Percentiles rank a stretch among this genome's conserved stretches.
These are phyloP conservation scores for Tetrax tetrax DNA, from an alignment of 2,113 vertebrate species.

Conservation along the genomic window DNA sequence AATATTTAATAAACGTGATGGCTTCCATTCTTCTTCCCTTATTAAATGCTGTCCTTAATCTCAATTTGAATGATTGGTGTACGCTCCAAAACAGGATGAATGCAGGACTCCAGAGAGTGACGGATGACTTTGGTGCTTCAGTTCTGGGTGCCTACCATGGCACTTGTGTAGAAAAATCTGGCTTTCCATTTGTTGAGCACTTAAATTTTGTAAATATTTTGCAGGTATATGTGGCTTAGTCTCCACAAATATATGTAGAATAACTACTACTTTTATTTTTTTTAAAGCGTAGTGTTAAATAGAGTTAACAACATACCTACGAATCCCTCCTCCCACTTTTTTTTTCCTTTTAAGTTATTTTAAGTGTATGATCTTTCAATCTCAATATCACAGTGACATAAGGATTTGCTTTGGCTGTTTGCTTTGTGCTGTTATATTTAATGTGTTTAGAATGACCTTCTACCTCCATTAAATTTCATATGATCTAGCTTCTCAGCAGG, in stretches of 20 bases:
- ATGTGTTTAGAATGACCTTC: not conserved
- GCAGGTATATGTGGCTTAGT: not conserved
- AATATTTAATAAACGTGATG: not conserved
- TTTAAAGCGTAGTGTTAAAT: not conserved
- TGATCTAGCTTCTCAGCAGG: constrained; percentile 11
- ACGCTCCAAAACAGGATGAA: not conserved
- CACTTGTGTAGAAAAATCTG: not conserved
- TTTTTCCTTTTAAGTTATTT: not conserved
- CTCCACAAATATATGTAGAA: not conserved
- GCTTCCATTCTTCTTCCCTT: not conserved
- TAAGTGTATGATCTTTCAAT: not conserved
- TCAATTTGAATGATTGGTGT: not conserved
- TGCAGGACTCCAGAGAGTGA: not conserved
- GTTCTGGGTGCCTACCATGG: not conserved
- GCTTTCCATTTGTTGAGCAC: not conserved
- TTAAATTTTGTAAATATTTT: not conserved
- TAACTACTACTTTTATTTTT: not conserved
- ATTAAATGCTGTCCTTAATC: not conserved
- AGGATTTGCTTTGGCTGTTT: not conserved
- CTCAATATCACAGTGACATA: not conserved
- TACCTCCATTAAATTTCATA: constrained; percentile 9
- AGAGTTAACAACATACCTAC: not conserved
- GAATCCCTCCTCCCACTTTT: not conserved
- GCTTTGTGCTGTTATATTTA: not conserved
- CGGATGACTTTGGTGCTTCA: not conserved